A percentile compares a stretch with the other conserved stretches of the same genome.
phyloP scores from a whole-genome alignment of 1,140 invertebrate species.

The Eufriesea mexicana region DNA sequence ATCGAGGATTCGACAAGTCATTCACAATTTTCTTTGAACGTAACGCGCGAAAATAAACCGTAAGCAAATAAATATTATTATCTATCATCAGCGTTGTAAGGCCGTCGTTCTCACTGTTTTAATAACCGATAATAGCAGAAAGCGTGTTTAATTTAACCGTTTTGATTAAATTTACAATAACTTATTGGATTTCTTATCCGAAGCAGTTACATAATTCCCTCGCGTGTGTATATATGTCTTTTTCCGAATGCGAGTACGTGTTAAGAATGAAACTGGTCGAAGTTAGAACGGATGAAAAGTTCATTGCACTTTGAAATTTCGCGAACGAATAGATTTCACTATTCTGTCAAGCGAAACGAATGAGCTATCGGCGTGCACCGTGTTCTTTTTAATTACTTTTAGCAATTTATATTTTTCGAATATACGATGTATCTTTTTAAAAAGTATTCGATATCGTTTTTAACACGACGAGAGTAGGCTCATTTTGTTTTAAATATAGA shows the following conservation, averaged over 20 bases:
- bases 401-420: background rate
- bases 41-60: background rate
- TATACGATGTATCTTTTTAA: background rate
- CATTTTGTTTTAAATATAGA: background rate
- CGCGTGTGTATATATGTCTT: slow-evolving; percentile 36
- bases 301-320: slow-evolving; percentile 60
- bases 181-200: background rate
- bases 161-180: background rate
- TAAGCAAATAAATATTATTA: background rate
- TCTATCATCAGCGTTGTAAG: background rate
- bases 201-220: slow-evolving; percentile 54
- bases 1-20: background rate
- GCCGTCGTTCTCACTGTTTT: background rate
- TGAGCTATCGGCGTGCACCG: background rate
- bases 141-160: background rate
- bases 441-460: too few species aligned
- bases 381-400: background rate
- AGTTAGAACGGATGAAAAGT: slow-evolving; percentile 33
- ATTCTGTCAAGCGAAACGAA: slow-evolving; percentile 30
- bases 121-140: background rate
- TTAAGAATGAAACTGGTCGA: background rate
- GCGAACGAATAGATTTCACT: slow-evolving; percentile 52
- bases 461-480: too few species aligned
- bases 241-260: slow-evolving; percentile 41
- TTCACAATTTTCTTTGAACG: background rate